These are phyloP conservation scores for Spodoptera picta DNA, from an alignment of 2,888 invertebrate species.

Conservation along the genomic window DNA sequence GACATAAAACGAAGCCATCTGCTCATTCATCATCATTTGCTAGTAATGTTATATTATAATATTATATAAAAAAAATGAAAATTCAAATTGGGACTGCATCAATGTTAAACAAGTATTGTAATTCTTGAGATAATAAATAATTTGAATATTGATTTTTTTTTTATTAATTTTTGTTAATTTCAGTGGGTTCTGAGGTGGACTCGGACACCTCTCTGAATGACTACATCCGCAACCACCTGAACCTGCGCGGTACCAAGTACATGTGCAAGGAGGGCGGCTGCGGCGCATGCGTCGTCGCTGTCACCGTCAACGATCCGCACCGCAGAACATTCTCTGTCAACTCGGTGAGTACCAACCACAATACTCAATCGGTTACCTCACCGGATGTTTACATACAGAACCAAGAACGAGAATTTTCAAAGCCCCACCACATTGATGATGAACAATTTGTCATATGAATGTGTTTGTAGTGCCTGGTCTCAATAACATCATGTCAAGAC, in stretches of 20 bases:
- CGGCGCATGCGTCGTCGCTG: constrained; percentile 89
- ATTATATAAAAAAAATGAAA: no score
- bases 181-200: constrained; percentile 89
- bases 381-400: no score
- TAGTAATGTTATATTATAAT: no score
- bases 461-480: constrained; percentile 87
- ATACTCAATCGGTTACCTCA: no score
- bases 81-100: no score
- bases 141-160: not conserved
- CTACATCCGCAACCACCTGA: constrained; percentile 87
- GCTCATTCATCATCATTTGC: no score
- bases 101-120: no score
- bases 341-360: constrained; percentile 83
- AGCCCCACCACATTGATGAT: no score
- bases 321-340: constrained; percentile 87
- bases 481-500: constrained; percentile 89
- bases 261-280: constrained; percentile 92
- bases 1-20: no score
- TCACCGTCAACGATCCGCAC: constrained; percentile 55
- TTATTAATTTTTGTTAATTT: constrained; percentile 56
- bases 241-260: constrained; percentile 90
- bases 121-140: no score
- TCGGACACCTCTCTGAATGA: constrained; percentile 89
- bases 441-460: no score
- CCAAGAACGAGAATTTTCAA: no score